These are phyloP conservation scores for Hydraecia micacea DNA, from an alignment of 2,888 invertebrate genomes.

Conservation along the genomic window DNA sequence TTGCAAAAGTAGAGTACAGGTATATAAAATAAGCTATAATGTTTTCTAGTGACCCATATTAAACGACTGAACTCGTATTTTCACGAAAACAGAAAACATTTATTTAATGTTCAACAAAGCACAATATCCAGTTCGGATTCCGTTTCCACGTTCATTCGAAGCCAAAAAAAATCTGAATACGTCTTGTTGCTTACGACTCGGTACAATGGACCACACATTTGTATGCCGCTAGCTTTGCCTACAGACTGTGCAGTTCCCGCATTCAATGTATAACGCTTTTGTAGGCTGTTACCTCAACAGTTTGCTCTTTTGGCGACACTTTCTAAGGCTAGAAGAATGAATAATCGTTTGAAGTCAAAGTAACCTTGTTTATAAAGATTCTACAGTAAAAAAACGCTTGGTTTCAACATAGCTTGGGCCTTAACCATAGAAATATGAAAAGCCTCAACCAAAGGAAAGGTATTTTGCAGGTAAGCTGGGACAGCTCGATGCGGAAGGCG, in stretches of 20 bases:
- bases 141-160: constrained; percentile 1
- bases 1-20: neutral
- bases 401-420: neutral
- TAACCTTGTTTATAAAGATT: neutral
- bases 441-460: too few relatives aligned
- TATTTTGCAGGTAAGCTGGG: neutral
- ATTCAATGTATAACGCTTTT: constrained; percentile 23
- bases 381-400: neutral
- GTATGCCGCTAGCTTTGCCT: constrained; percentile 1
- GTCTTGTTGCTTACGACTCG: constrained; percentile 6
- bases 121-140: constrained; percentile 14
- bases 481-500: too few relatives aligned
- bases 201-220: constrained; percentile 29
- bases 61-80: neutral
- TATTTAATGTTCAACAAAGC: constrained; percentile 5
- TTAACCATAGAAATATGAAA: neutral
- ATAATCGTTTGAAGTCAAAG: constrained; percentile 16
- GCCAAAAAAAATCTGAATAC: constrained; percentile 17
- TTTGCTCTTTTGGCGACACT: neutral
- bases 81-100: constrained; percentile 2
- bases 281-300: neutral
- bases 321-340: constrained; percentile 5
- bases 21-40: neutral
- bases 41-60: neutral
- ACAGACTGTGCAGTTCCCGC: neutral